phyloP scores from a whole-genome alignment of 2,113 vertebrate genomes.

The Callipepla californica region DNA sequence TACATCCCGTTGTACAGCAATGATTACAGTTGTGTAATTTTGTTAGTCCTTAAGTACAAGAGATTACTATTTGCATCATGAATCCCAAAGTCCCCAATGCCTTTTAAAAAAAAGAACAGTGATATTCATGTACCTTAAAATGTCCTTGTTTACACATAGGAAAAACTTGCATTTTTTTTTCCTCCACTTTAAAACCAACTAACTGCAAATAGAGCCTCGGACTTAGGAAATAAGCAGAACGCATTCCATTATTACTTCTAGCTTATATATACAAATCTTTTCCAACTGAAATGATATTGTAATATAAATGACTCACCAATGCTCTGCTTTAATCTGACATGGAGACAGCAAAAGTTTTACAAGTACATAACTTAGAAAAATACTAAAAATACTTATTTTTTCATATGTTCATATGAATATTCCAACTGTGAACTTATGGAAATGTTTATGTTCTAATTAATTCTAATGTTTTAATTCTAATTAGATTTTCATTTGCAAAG shows the following conservation, averaged over 20 bases:
- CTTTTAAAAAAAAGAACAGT: not conserved
- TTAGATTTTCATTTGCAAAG: not conserved
- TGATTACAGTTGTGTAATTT: not conserved
- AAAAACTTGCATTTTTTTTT: not conserved
- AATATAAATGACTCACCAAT: not conserved
- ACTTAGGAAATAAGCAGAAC: not conserved
- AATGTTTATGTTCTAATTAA: not conserved
- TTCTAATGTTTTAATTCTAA: no score
- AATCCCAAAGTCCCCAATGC: not conserved
- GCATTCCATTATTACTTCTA: not conserved
- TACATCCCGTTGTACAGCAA: not conserved
- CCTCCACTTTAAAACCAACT: not conserved
- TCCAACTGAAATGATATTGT: not conserved
- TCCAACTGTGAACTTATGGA: not conserved
- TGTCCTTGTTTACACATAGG: not conserved
- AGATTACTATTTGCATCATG: not conserved
- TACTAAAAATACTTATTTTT: not conserved
- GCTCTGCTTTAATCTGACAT: not conserved
- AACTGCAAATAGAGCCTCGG: not conserved
- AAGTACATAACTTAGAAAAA: not conserved
- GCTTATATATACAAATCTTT: not conserved
- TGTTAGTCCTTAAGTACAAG: not conserved
- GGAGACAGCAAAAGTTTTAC: not conserved
- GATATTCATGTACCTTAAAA: not conserved
- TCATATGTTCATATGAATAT: not conserved